These are phyloP conservation scores for Stenurella melanura DNA, from an alignment of 2,888 invertebrate species.

Conservation along the genomic window DNA sequence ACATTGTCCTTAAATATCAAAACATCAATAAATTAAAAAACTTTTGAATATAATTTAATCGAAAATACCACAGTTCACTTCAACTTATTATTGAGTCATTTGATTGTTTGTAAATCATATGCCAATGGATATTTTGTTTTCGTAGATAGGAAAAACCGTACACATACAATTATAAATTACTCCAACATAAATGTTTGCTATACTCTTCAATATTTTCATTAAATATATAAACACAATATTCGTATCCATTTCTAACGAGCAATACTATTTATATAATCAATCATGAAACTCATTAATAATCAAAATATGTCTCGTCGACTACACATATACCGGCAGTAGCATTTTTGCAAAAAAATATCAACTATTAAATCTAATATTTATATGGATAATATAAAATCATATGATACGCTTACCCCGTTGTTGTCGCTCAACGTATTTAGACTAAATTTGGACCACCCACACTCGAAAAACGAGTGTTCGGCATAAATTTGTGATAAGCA, in stretches of 20 bases:
- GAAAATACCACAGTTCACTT: neutral
- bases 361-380: too few relatives aligned
- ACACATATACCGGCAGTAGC: too few relatives aligned
- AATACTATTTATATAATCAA: too few relatives aligned
- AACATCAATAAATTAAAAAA: neutral
- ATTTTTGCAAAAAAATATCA: too few relatives aligned
- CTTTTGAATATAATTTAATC: neutral
- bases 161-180: neutral
- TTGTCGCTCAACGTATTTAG: neutral
- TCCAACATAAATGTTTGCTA: neutral
- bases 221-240: neutral
- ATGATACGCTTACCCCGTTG: too few relatives aligned
- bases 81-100: neutral
- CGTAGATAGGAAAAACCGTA: neutral
- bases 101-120: neutral
- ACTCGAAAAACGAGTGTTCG: neutral
- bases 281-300: too few relatives aligned
- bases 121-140: neutral
- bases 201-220: neutral
- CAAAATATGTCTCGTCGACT: too few relatives aligned
- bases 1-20: too few relatives aligned
- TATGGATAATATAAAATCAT: too few relatives aligned
- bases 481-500: constrained; percentile 19
- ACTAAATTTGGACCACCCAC: constrained; percentile 21
- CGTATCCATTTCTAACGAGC: neutral